Conservation (phyloP, 2,113 vertebrate species). For the Meles meles region DNA sequence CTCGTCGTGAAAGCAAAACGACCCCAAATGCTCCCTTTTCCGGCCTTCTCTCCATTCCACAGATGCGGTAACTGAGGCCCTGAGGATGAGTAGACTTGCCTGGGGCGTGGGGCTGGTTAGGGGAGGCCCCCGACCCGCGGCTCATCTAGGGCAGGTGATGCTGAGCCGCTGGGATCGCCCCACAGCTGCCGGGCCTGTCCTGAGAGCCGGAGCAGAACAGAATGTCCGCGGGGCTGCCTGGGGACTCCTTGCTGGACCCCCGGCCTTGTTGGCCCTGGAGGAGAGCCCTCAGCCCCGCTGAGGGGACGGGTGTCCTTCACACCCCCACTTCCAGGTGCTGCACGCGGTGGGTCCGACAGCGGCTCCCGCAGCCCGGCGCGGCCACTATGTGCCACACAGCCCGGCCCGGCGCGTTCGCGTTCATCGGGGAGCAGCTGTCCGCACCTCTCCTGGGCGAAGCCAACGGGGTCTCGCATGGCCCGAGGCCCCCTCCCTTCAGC, state of each 20-base stretch:
- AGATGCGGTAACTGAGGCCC: background rate
- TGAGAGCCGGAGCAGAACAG: background rate
- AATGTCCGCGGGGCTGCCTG: background rate
- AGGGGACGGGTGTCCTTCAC: accelerated
- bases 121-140: background rate
- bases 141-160: accelerated
- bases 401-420: background rate
- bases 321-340: background rate
- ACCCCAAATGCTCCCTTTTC: too few species aligned
- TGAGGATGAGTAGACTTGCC: accelerated
- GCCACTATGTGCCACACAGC: background rate
- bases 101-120: accelerated
- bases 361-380: background rate
- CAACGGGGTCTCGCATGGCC: background rate
- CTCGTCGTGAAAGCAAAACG: background rate
- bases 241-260: too few species aligned
- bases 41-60: background rate
- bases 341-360: background rate
- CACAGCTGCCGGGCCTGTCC: background rate
- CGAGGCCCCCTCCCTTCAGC: background rate
- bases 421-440: accelerated
- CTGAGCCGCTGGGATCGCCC: background rate
- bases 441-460: background rate
- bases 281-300: background rate
- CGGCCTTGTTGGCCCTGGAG: accelerated